Evolutionary conservation across 2,113 vertebrate species (phyloP).

Genomic region (Acrocephalus kingi): DNA sequence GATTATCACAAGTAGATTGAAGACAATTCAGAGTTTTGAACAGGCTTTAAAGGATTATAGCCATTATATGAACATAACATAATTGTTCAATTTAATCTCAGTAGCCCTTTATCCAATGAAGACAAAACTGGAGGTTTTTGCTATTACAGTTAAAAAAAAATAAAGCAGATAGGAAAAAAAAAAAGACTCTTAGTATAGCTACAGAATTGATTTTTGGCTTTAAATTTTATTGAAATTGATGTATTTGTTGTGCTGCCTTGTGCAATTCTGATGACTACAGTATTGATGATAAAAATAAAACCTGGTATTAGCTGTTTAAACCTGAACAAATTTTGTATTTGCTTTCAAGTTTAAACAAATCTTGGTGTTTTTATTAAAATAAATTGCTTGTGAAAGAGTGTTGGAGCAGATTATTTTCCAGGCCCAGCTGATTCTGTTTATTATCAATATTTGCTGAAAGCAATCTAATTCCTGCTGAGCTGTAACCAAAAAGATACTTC

Average conservation of each 20-base stretch:
- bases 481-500: conserved; percentile 2
- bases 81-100: not conserved
- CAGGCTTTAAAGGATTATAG: not conserved
- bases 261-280: not conserved
- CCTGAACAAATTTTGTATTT: not conserved
- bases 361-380: not conserved
- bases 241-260: not conserved
- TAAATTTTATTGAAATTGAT: not conserved
- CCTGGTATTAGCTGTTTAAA: not conserved
- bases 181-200: not conserved
- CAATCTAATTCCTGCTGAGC: not conserved
- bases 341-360: not conserved
- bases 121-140: not conserved
- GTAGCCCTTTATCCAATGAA: not conserved
- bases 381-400: not conserved
- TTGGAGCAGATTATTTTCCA: not conserved
- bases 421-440: not conserved
- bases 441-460: conserved; percentile 43
- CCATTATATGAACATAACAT: not conserved
- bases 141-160: not conserved
- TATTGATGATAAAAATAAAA: not conserved
- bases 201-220: not conserved
- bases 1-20: not conserved
- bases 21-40: not conserved
- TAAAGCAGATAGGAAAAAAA: not conserved